These are phyloP conservation scores for Caenorhabditis parvicauda DNA, from an alignment of 2,888 invertebrate genomes.

Conservation along the genomic window DNA sequence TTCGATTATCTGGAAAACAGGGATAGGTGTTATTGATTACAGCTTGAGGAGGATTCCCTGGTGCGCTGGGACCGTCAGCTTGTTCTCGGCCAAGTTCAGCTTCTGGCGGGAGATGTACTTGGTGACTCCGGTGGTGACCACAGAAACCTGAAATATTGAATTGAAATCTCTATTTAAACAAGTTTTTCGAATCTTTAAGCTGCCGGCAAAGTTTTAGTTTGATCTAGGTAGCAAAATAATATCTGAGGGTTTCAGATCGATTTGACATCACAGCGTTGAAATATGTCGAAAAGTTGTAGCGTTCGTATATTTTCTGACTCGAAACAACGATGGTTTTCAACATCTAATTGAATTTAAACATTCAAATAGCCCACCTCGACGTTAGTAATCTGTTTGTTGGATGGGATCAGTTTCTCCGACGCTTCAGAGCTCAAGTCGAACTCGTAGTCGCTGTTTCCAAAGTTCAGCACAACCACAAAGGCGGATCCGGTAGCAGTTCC, in stretches of 20 bases:
- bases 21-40: too few relatives aligned
- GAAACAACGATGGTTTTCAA: too few relatives aligned
- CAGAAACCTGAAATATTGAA: slow-evolving; percentile 25
- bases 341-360: background rate
- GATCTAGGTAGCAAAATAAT: background rate
- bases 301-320: background rate
- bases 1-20: too few relatives aligned
- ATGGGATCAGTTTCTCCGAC: slow-evolving; percentile 21
- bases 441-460: slow-evolving; percentile 21
- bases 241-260: background rate
- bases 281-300: too few relatives aligned
- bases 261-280: background rate
- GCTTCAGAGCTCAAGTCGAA: slow-evolving; percentile 12
- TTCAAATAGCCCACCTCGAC: slow-evolving; percentile 18
- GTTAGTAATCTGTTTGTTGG: slow-evolving; percentile 16
- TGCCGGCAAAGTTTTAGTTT: background rate
- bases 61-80: slow-evolving; percentile 31
- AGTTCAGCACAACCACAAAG: slow-evolving; percentile 34
- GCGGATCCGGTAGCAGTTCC: slow-evolving; percentile 29
- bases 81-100: slow-evolving; percentile 13
- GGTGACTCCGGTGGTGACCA: slow-evolving; percentile 30
- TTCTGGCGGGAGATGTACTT: slow-evolving; percentile 23
- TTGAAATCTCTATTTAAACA: background rate
- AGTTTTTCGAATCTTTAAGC: background rate
- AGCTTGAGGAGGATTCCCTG: slow-evolving; percentile 39